Conservation (phyloP, 2,113 vertebrate species). For the Ellobius talpinus region DNA sequence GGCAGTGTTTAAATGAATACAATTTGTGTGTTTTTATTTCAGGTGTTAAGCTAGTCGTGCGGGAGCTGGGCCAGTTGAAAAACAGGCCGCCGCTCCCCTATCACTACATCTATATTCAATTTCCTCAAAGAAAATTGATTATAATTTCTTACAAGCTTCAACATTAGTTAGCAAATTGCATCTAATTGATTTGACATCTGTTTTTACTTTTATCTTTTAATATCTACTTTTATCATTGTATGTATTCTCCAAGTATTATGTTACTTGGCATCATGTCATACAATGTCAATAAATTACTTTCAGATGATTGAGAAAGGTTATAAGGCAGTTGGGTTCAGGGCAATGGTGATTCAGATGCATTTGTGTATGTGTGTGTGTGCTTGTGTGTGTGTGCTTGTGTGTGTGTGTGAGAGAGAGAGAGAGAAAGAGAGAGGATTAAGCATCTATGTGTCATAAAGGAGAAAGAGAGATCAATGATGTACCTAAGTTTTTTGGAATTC, state of each 20-base stretch:
- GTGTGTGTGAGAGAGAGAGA: neutral
- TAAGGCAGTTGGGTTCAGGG: neutral
- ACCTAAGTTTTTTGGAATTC: constrained; percentile 6
- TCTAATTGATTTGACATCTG: neutral
- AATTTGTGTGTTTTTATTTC: too few species aligned
- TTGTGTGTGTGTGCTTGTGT: neutral
- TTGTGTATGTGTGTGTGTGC: neutral
- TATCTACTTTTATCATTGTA: neutral
- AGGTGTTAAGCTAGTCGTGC: too few species aligned
- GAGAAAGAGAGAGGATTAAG: neutral
- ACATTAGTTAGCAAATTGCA: neutral
- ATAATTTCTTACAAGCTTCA: neutral
- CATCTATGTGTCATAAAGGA: neutral
- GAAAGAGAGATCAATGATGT: neutral
- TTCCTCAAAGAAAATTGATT: neutral
- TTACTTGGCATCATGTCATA: neutral
- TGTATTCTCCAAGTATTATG: neutral
- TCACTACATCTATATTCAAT: neutral
- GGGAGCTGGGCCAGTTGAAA: too few species aligned
- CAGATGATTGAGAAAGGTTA: neutral
- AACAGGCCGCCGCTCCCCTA: too few species aligned
- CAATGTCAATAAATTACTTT: constrained; percentile 19
- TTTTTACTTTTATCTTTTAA: neutral
- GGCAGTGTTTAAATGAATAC: too few species aligned
- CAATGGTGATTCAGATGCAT: neutral